A percentile compares a stretch with the other conserved stretches of the same genome.
Conservation (phyloP, 2,113 vertebrate species). For the Miniopterus natalensis region DNA sequence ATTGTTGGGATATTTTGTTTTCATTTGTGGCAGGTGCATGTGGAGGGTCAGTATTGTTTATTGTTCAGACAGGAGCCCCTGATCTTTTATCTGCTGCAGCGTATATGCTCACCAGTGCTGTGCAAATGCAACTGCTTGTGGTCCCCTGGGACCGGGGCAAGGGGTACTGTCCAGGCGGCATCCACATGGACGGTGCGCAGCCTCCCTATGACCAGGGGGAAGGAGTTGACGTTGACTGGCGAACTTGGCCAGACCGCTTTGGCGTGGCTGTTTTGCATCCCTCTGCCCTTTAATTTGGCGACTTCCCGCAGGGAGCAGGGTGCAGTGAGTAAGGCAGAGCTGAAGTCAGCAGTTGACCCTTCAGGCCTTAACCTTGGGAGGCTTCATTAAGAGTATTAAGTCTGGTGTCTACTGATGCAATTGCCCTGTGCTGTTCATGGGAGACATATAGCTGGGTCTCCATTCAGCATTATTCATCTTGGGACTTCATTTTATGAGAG, state of each 20-base stretch:
- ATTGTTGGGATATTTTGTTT: background rate
- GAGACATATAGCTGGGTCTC: background rate
- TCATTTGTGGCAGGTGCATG: background rate
- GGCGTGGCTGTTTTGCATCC: constrained; percentile 41
- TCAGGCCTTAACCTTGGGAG: background rate
- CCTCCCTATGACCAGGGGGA: background rate
- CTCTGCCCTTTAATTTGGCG: constrained; percentile 53
- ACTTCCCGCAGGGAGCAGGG: background rate
- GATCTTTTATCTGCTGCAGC: background rate
- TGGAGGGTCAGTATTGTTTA: background rate
- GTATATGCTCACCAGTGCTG: background rate
- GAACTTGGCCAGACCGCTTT: constrained; percentile 36
- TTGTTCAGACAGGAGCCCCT: background rate
- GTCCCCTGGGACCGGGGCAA: background rate
- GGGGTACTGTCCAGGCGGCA: background rate
- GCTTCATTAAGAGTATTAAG: background rate
- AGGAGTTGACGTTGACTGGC: background rate
- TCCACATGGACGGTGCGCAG: background rate
- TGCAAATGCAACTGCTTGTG: fast-evolving
- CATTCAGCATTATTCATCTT: constrained; percentile 17
- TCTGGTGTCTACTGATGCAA: background rate
- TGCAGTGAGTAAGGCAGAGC: constrained; percentile 11
- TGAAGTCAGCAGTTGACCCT: background rate
- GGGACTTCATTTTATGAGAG: constrained; percentile 24
- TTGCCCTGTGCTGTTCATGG: background rate